Conservation (phyloP, 2,888 invertebrate genomes). For the Pammene fasciana region DNA sequence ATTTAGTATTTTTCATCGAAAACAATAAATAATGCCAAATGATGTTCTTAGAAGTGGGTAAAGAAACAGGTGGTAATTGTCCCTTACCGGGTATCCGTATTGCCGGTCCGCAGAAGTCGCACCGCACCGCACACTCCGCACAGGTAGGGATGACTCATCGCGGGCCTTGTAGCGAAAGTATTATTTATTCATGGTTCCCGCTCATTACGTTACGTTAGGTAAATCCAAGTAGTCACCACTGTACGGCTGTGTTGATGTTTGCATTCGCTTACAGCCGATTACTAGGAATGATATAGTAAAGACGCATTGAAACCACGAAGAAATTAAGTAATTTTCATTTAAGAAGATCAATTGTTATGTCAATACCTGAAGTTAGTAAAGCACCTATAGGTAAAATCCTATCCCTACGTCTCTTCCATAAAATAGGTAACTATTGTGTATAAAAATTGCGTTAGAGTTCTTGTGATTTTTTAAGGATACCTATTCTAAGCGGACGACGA, state of each 20-base stretch:
- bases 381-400: no score
- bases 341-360: no score
- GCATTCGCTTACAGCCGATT: background rate
- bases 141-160: constrained; percentile 55
- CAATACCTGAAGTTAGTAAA: no score
- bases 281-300: background rate
- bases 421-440: no score
- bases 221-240: background rate
- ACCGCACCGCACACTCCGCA: constrained; percentile 22
- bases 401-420: no score
- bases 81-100: constrained; percentile 11
- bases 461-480: no score
- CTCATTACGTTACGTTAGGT: constrained; percentile 12
- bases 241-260: background rate
- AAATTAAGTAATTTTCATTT: no score
- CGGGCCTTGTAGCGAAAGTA: constrained; percentile 47
- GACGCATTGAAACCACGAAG: no score
- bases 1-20: no score
- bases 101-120: constrained; percentile 15
- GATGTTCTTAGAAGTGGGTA: constrained; percentile 10
- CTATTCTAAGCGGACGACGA: no score
- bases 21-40: no score
- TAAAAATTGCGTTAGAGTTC: no score
- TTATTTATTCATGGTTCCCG: constrained; percentile 20
- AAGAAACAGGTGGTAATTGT: constrained; percentile 22